These are phyloP conservation scores for Bambusicola thoracicus DNA, from an alignment of 2,113 vertebrate species.

Conservation along the genomic window DNA sequence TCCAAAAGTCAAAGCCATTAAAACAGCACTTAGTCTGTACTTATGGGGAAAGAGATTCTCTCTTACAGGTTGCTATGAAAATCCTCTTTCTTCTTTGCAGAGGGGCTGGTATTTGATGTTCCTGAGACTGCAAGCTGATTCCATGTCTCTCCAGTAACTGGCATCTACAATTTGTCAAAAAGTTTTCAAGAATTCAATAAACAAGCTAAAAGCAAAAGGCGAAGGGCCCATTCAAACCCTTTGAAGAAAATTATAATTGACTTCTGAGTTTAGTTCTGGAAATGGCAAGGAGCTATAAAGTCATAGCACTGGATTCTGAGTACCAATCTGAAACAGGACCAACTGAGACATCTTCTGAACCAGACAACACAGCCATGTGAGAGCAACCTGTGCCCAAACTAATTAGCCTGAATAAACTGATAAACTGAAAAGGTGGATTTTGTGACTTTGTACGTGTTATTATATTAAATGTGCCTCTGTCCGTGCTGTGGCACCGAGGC, in stretches of 20 bases:
- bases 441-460: neutral
- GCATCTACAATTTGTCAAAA: neutral
- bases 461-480: neutral
- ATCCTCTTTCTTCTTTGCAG: neutral
- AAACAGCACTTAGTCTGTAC: neutral
- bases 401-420: neutral
- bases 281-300: conserved; percentile 25
- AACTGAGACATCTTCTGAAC: neutral
- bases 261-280: conserved; percentile 42
- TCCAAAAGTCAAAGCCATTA: conserved; percentile 43
- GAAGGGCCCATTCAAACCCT: neutral
- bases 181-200: neutral
- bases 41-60: neutral
- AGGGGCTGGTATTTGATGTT: neutral
- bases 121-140: neutral
- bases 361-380: neutral
- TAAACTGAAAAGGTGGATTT: neutral
- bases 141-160: neutral
- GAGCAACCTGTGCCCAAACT: neutral
- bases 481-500: accelerated
- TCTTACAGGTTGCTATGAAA: neutral
- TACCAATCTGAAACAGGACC: neutral
- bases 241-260: conserved; percentile 47
- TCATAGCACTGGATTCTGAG: neutral
- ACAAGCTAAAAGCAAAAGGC: neutral